Conservation (phyloP, 30 jellyfish, hydroid and myxozoan genomes). For the Hydra vulgaris region DNA sequence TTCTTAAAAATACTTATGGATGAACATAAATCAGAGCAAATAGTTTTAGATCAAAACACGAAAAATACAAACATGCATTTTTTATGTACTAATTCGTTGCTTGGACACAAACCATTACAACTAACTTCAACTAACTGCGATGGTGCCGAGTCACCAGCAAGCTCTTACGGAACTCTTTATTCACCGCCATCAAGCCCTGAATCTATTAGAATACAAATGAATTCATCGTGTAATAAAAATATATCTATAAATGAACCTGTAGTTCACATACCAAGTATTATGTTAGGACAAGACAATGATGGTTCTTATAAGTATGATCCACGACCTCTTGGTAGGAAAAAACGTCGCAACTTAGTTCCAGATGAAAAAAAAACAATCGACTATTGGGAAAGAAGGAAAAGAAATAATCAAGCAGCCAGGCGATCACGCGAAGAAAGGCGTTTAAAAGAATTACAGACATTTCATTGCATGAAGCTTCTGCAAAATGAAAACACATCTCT, state of each 20-base stretch:
- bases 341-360: constrained; percentile 33
- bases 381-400: constrained; percentile 35
- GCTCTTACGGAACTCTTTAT: constrained; percentile 16
- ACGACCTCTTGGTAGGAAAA: constrained; percentile 34
- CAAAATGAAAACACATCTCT: constrained; percentile 31
- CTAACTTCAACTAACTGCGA: neutral
- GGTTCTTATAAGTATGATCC: constrained; percentile 32
- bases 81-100: neutral
- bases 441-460: constrained; percentile 27
- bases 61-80: neutral
- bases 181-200: constrained; percentile 33
- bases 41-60: constrained; percentile 14
- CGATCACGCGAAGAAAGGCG: constrained; percentile 38
- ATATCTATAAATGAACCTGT: constrained; percentile 14
- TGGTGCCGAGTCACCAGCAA: constrained; percentile 32
- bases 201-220: neutral
- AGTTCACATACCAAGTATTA: constrained; percentile 13
- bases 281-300: constrained; percentile 14
- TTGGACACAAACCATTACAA: constrained; percentile 8
- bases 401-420: constrained; percentile 30
- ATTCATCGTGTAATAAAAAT: constrained; percentile 12
- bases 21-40: constrained; percentile 17
- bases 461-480: constrained; percentile 23
- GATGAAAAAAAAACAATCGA: constrained; percentile 32
- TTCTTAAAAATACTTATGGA: constrained; percentile 24